Base-by-base conservation (phyloP, 2,113 vertebrate genomes). In the Elaphurus davidianus region DNA sequence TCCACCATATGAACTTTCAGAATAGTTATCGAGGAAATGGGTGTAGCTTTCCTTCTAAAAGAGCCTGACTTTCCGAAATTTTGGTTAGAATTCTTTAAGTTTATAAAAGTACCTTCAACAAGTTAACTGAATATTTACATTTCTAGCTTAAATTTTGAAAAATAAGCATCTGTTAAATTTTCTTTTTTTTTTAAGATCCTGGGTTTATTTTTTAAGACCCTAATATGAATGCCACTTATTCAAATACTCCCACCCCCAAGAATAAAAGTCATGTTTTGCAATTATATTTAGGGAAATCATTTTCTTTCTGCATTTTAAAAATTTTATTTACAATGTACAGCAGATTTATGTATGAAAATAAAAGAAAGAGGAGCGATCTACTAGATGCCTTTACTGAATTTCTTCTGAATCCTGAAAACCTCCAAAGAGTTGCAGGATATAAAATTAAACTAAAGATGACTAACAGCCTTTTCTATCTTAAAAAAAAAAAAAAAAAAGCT, bases 51-150 rank as follows among this genome's bases (percentile, higher is more conserved):
- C 98, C 90, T 95, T 98, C 96, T 98, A 95, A 98, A 98, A 98
- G 98, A 99, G 98, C 98, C 98, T 98, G 98, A 97, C 98, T 98
- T 40, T 45, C 97, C 98, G 98, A 98, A 98, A 97, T 98, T 98
- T 98, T 98, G 97, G 97, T 98, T 98, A 98, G 94, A 99, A 97
- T 96, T 98, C 97, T 92, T 93, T 97, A 92, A 98, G 96, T 98
- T 99, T 99, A 99, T 98, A 99, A 99, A 98, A 97, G 8, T 99
- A 99, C 90, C 98, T 98, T 99, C 98, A 98, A 97, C 97, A 99
- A 99, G 98, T 98, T 98, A 98, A 98, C 55, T 98, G 98, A 97
- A 97, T 99, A 99, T 99, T 99, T 99, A 99, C 99, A 99, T 79
- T 97, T 98, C 96, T 98, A 99, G 98, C 81, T 98, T 98, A 98